Percentiles rank a stretch among this genome's conserved stretches.
Evolutionary conservation across 2,888 invertebrate genomes (phyloP).

Genomic region (Ophion costatus): DNA sequence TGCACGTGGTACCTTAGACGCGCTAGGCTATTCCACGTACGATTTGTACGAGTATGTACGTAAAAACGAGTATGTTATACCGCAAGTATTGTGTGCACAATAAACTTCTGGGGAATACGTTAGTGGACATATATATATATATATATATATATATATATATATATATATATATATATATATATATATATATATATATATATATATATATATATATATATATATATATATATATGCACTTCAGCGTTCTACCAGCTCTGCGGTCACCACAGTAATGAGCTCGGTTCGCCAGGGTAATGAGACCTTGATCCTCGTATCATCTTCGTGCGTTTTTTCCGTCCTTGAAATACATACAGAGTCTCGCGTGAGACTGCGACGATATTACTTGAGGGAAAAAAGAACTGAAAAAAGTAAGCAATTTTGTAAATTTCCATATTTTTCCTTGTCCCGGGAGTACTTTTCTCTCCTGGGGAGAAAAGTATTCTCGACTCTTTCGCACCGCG

Average conservation of each 20-base stretch:
- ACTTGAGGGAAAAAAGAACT: neutral
- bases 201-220: neutral
- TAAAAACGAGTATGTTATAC: conserved; percentile 26
- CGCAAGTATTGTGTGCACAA: conserved; percentile 54
- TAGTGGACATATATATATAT: neutral
- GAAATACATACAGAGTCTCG: conserved; percentile 46
- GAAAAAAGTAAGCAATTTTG: neutral
- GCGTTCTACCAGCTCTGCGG: conserved; percentile 79
- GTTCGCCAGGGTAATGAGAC: conserved; percentile 80
- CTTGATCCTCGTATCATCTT: conserved; percentile 65
- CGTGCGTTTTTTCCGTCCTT: conserved; percentile 49
- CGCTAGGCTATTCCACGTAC: conserved; percentile 52
- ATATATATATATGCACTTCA: conserved; percentile 40
- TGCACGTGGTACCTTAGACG: conserved; percentile 18
- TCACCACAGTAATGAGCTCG: conserved; percentile 79
- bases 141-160: neutral
- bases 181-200: neutral
- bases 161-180: neutral
- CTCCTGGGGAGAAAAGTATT: neutral
- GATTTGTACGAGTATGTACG: conserved; percentile 20
- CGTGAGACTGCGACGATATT: conserved; percentile 15
- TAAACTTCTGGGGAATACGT: conserved; percentile 43
- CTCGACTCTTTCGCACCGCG: neutral
- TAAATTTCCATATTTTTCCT: neutral
- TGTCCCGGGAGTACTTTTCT: neutral